Conservation (phyloP, 2,888 invertebrate species). For the Adelphocoris suturalis region DNA sequence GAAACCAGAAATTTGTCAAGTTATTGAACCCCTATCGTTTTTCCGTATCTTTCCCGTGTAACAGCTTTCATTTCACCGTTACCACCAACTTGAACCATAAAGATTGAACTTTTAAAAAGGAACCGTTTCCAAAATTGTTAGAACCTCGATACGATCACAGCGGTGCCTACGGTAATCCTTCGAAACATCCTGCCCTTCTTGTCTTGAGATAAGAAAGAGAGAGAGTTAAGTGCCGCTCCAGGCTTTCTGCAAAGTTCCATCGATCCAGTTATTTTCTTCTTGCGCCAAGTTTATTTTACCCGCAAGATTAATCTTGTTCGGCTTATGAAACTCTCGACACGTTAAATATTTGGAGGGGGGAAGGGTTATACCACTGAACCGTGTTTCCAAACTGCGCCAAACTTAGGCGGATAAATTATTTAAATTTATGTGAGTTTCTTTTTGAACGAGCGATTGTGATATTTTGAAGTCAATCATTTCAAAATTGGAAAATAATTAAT, state of each 20-base stretch:
- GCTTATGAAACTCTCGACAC: conserved; percentile 11
- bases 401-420: background rate
- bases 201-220: background rate
- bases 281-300: conserved; percentile 4
- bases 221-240: background rate
- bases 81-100: background rate
- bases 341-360: background rate
- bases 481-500: no score
- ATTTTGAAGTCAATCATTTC: no score
- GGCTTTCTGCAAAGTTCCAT: background rate
- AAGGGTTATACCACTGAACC: background rate
- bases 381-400: no score
- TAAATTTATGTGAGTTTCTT: background rate
- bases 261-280: conserved; percentile 7
- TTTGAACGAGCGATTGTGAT: no score
- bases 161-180: conserved; percentile 5
- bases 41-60: no score
- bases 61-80: background rate
- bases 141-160: background rate
- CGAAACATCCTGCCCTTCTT: background rate
- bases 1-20: no score
- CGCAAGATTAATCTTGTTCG: conserved; percentile 1
- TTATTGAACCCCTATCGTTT: no score
- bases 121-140: background rate
- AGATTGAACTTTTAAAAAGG: background rate